A percentile compares a stretch with the other conserved stretches of the same genome.
Conservation (phyloP, 2,113 vertebrate genomes). For the Thamnophis sirtalis region DNA sequence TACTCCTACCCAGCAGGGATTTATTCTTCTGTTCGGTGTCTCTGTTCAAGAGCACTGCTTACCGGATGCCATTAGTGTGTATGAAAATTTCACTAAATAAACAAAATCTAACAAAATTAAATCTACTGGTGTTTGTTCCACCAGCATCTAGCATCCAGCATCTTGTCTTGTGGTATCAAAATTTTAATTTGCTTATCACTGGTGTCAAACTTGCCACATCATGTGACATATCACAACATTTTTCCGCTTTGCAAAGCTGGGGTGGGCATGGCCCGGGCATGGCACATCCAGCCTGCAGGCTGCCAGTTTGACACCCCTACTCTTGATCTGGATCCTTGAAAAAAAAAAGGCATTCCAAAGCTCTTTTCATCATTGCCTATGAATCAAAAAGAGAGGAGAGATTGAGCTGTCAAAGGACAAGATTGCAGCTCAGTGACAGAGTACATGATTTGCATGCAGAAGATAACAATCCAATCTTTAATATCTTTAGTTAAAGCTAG, state of each 20-base stretch:
- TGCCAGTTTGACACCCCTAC: too few species aligned
- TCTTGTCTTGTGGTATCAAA: neutral
- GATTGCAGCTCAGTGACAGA: neutral
- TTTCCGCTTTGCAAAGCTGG: too few species aligned
- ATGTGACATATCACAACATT: too few species aligned
- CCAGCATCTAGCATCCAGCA: neutral
- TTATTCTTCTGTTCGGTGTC: neutral
- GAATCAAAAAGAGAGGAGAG: neutral
- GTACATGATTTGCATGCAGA: neutral
- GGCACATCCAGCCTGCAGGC: too few species aligned
- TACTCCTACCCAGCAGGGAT: neutral
- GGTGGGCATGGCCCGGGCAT: too few species aligned
- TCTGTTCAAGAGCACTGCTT: neutral
- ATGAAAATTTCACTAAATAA: neutral
- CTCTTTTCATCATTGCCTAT: neutral
- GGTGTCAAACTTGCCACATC: too few species aligned
- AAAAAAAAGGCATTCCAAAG: neutral
- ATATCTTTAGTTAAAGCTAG: neutral
- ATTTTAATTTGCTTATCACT: neutral
- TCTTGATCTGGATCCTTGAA: neutral
- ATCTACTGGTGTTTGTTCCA: neutral
- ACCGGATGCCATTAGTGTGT: neutral
- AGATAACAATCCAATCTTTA: neutral
- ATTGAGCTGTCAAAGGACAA: neutral
- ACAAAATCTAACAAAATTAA: neutral